Evolutionary conservation across 2,888 invertebrate genomes (phyloP).

Genomic region (Eupithecia subumbrata): DNA sequence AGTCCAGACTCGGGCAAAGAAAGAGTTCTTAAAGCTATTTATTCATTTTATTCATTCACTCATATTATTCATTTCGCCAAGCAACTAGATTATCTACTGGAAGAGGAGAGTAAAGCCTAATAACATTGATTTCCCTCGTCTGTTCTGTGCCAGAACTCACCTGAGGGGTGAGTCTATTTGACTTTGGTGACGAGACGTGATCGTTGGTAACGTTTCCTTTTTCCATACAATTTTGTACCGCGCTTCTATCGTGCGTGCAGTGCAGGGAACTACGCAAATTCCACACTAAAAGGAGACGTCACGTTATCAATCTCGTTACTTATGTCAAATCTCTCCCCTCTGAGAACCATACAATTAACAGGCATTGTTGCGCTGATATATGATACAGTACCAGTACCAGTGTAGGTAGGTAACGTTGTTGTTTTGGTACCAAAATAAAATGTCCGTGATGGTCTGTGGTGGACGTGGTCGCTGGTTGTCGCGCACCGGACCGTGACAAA

Average conservation of each 20-base stretch:
- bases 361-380: neutral
- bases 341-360: neutral
- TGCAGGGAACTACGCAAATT: too few species aligned
- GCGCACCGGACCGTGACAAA: slow-evolving; percentile 29
- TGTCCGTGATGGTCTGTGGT: slow-evolving; percentile 7
- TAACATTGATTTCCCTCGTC: neutral
- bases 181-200: too few species aligned
- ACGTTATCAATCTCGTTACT: too few species aligned
- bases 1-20: neutral
- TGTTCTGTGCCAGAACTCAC: neutral
- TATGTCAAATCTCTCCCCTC: too few species aligned
- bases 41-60: neutral
- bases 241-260: too few species aligned
- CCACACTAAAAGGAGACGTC: too few species aligned
- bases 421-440: slow-evolving; percentile 15
- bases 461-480: neutral
- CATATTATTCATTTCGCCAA: neutral
- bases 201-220: too few species aligned
- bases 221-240: too few species aligned
- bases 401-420: slow-evolving; percentile 4
- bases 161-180: too few species aligned
- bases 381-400: neutral
- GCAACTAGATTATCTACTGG: neutral
- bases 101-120: neutral
- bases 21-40: neutral